phyloP scores from a whole-genome alignment of 2,888 invertebrate genomes.

The Drosophila glabriapex region DNA sequence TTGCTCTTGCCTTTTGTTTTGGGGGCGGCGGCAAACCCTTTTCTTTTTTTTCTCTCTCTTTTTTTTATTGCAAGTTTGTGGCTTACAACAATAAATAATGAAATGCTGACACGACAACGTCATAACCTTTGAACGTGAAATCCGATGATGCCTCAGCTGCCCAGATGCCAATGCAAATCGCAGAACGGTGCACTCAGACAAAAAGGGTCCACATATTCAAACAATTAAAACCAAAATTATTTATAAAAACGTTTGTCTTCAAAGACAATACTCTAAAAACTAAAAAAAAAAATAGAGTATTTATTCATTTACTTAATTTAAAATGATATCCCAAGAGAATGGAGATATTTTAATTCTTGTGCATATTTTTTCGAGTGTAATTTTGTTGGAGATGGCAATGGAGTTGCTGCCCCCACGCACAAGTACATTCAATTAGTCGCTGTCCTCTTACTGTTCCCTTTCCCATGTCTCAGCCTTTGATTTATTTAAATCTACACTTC shows the following conservation, averaged over 20 bases:
- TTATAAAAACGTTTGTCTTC: neutral
- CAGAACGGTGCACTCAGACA: neutral
- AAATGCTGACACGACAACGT: constrained; percentile 84
- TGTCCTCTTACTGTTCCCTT: constrained; percentile 10
- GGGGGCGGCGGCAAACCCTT: constrained; percentile 75
- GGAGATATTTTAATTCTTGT: neutral
- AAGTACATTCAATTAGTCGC: constrained; percentile 66
- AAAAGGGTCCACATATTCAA: neutral
- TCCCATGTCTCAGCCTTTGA: neutral
- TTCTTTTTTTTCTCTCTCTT: constrained; percentile 25
- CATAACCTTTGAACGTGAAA: constrained; percentile 85
- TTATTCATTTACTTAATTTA: neutral
- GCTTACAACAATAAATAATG: constrained; percentile 82
- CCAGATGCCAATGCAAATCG: constrained; percentile 36
- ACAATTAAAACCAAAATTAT: neutral
- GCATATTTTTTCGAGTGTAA: neutral
- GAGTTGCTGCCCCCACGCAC: constrained; percentile 29
- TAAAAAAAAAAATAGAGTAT: fast-evolving
- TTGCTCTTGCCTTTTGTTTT: constrained; percentile 65
- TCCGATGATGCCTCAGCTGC: constrained; percentile 31
- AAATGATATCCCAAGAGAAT: neutral
- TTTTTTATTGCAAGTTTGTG: neutral
- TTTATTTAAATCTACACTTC: constrained; percentile 22
- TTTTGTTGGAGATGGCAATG: constrained; percentile 26
- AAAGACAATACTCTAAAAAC: neutral